Evolutionary conservation across 2,797 vertebrate species (phyloP), one percentile per base, ranked within the genome.

Genomic region (Brachyrhaphis roseni): DNA sequence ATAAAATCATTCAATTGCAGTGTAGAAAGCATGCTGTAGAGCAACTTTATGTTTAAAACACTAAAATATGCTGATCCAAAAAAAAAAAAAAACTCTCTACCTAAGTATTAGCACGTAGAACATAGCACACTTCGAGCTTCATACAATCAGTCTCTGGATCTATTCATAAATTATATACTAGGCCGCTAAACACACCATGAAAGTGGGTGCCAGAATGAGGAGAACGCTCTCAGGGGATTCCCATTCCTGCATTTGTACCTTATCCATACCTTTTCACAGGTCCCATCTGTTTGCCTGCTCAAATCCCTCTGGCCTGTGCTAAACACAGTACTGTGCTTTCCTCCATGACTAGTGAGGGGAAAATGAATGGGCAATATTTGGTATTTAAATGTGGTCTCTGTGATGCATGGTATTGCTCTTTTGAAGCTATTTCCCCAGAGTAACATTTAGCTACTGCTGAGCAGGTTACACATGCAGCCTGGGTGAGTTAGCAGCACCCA

Each of bases 271-370:
- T 95, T 94, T 91, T 90, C 88, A 90, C 88, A 81, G 89, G 89
- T 92, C 93, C 91, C 95, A 96, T 96, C 94, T 95, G 95, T 96
- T 95, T 95, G 94, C 90, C 90, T 90, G 93, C 90, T 93, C 90
- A 95, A 95, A 95, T 96, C 95, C 95, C 95, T 77, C 86, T 86
- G 93, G 95, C 93, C 91, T 90, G 86, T 78, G 90, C 93, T 91
- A 93, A 95, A 94, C 95, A 95, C 94, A 91, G 92, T 89, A 90
- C 91, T 85, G 85, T 76, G 84, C 86, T 85, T 81, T 89, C 86
- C 91, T 92, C 87, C 86, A 81, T 75, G 85, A 91, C 78, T 89
- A 82, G 86, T 91, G 91, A 91, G 91, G 85, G 89, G 86, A 87
- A 95, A 95, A 95, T 84, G 90, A 94, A 95, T 95, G 94, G 93